Conservation (phyloP, 2,888 invertebrate genomes). For the Polyommatus iphigenia region DNA sequence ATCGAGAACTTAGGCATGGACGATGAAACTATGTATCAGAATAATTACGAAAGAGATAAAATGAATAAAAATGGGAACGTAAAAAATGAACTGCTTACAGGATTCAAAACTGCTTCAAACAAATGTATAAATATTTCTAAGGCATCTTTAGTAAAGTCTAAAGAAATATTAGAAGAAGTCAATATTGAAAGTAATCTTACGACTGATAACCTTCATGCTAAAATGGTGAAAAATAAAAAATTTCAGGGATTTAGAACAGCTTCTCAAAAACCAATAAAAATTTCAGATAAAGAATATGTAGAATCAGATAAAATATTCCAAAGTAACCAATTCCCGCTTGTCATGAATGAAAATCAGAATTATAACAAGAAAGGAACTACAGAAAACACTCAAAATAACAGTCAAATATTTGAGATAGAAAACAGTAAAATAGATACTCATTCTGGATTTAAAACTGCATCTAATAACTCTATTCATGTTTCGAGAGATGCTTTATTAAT, state of each 20-base stretch:
- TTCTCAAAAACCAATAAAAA: neutral
- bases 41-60: neutral
- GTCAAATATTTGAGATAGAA: neutral
- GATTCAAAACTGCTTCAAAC: conserved; percentile 56
- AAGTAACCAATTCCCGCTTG: neutral
- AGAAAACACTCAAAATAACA: neutral
- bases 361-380: neutral
- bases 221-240: neutral
- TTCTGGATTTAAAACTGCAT: conserved; percentile 51
- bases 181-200: neutral
- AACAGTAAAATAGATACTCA: neutral
- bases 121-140: conserved; percentile 52
- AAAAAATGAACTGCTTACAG: conserved; percentile 33
- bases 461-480: neutral
- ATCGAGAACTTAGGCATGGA: neutral
- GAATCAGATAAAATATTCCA: neutral
- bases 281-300: neutral
- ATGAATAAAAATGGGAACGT: neutral
- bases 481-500: neutral
- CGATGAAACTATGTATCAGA: neutral
- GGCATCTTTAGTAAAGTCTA: conserved; percentile 44
- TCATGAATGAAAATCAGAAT: neutral
- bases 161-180: conserved; percentile 43
- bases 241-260: neutral
- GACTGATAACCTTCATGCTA: neutral